Evolutionary conservation across 1,140 invertebrate species (phyloP).

Genomic region (Sitodiplosis mosellana): DNA sequence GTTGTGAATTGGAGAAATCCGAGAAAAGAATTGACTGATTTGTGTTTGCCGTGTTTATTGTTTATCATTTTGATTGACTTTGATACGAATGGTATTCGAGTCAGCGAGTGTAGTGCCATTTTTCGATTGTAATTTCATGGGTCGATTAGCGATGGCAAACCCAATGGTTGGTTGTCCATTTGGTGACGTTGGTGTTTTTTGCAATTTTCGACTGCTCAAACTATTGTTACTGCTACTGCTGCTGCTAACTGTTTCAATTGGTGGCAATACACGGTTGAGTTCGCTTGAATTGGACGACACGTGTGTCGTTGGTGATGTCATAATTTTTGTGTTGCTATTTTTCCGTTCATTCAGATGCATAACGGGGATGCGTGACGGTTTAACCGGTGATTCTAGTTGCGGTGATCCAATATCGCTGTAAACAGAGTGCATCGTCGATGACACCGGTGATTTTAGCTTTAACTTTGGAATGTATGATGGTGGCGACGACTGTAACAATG

Average conservation of each 20-base stretch:
- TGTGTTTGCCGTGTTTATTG: neutral
- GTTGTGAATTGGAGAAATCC: no score
- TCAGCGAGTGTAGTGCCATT: neutral
- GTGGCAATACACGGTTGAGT: neutral
- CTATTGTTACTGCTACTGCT: neutral
- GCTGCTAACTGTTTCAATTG: neutral
- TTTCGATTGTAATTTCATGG: neutral
- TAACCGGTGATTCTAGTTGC: neutral
- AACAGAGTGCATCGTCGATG: no score
- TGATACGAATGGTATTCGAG: conserved; percentile 3
- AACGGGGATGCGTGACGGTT: neutral
- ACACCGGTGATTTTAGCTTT: no score
- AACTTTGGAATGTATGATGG: neutral
- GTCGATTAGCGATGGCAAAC: no score
- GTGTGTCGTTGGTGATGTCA: neutral
- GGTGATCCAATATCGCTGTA: no score
- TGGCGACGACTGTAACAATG: neutral
- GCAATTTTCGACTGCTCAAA: neutral
- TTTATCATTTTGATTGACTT: conserved; percentile 2
- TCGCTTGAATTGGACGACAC: neutral
- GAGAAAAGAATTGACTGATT: no score
- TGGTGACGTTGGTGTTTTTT: no score
- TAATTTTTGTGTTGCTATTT: neutral
- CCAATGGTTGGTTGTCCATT: no score
- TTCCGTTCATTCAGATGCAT: neutral